Base-by-base conservation (phyloP, 2,888 invertebrate genomes). In the Aleiodes leptofemur region DNA sequence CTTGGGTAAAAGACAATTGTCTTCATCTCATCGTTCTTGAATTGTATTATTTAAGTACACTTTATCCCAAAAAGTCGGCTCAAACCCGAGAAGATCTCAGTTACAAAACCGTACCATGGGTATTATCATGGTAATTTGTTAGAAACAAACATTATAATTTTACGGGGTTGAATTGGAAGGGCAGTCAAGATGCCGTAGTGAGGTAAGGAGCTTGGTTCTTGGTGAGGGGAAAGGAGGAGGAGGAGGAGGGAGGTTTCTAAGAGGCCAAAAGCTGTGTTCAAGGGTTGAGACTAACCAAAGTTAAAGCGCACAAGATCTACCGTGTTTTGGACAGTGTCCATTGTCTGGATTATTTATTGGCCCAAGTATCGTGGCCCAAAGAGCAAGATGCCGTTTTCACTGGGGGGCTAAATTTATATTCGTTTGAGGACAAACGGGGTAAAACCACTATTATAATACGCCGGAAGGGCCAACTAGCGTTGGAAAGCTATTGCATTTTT, bases 81-180 rank as follows among this genome's bases (percentile, higher is more conserved):
- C 31, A 68, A 23, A 31, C 68, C 50, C 64, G 23, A 16, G 43
- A 64, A 23, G 55, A 59, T 70, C 59, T 59, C 69, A 34, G 59
- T 66, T 59, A 50, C 68, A 43, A 43, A 43, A 43, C 43, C 43
- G 43, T 70, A 34, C 83, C 82, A 82, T 81, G 78, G 79, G 86
- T 83, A 89, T 89, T 89, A 89, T 89, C 88, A 89, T 89, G 89
- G 87, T 89, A 89, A 89, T 89, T 89, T 88, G 89, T 89, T 89
- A 87, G 88, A 87, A 89, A 89, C 89, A 89, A 89, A 89, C 88
- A 88, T 89, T 86, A 89, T 88, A 87, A 89, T 88, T 88, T 84
- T 84, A 78, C 74, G 82, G 76, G 78, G 78, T 70, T 72, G 59
- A 71, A 71, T 55, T 72, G 72, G 68, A 68, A 53, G 66, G 53